Base-by-base conservation (phyloP, 2,113 vertebrate genomes). In the Erythrocercus mccallii region DNA sequence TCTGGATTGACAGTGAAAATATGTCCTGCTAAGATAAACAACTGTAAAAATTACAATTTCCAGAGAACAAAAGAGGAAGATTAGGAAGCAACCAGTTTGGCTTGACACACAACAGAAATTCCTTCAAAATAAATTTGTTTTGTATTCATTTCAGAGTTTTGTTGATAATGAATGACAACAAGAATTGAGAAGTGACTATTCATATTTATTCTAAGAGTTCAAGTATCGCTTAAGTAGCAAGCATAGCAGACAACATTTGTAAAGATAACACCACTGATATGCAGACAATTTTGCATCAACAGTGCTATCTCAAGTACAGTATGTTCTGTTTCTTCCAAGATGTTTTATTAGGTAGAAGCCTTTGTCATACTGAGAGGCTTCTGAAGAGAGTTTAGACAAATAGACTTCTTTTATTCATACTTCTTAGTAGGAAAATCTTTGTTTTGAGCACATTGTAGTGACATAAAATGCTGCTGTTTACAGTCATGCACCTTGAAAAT, bases 331-430 rank as follows among this genome's bases (percentile, higher is more conserved):
- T 88, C 44, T 91, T 84, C 69, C 30, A 71, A 53, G 69, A 12
- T 91, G 38, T 78, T 84, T 94, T 93, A 83, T 88, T 81, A 74
- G 77, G 33, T 56, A 74, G 42, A 85, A 84, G 25, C 72, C 57
- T 90, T 92, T 90, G 40, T 93, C 57, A 18, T 51, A 50, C 38
- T 81, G 70, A 94, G 81, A 93, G 85, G 82, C 82, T 88, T 92
- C 80, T 90, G 79, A 47, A 86, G 89, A 85, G 64, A 86, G 64
- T 95, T 96, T 91, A 92, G 81, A 73, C 74, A 95, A 94, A 86
- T 73, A 86, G 62, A 54, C 33, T 86, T 94, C 15, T 83, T 71
- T 82, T 96, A 88, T 62, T 92, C 72, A 37, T 82, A 35, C 44
- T 91, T 80, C 38, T 88, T 74, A 58, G n/a, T 47, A 71, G 48